A percentile compares a stretch with the other conserved stretches of the same genome.
Conservation (phyloP, 2,797 vertebrate genomes). For the Epinephelus coioides region DNA sequence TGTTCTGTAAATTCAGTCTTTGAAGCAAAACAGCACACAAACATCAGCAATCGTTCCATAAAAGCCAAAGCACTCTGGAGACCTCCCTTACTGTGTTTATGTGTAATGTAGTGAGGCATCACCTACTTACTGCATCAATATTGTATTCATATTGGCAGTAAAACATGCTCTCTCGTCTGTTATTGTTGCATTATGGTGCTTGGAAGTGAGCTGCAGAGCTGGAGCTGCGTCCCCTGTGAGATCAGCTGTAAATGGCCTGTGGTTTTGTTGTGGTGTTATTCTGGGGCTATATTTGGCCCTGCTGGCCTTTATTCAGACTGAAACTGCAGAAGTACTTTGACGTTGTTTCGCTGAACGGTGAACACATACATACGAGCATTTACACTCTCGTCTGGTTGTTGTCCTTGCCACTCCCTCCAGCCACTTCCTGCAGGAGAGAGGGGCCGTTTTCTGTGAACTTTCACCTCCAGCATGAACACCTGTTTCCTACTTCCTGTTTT, state of each 20-base stretch:
- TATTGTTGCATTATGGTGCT: constrained; percentile 53
- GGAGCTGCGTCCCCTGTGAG: constrained; percentile 24
- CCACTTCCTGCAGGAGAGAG: constrained; percentile 53
- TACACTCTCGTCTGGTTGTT: constrained; percentile 6
- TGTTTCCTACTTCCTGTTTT: constrained; percentile 86
- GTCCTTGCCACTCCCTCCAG: constrained; percentile 37
- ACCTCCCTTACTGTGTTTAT: constrained; percentile 10
- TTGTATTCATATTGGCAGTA: constrained; percentile 43
- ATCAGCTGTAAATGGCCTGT: constrained; percentile 47
- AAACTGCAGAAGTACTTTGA: constrained; percentile 30
- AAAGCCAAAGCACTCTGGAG: constrained; percentile 38
- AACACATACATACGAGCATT: not conserved
- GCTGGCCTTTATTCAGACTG: constrained; percentile 38
- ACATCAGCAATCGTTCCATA: not conserved
- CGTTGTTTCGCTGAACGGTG: constrained; percentile 14
- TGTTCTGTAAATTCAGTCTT: not conserved
- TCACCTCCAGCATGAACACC: constrained; percentile 64
- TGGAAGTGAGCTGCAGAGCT: constrained; percentile 32
- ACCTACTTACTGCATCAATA: constrained; percentile 49
- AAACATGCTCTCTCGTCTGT: constrained; percentile 33
- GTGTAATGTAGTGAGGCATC: constrained; percentile 46
- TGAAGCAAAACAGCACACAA: constrained; percentile 5
- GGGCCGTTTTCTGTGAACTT: constrained; percentile 73
- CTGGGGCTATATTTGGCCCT: constrained; percentile 53
- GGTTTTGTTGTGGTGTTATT: constrained; percentile 59